Evolutionary conservation across 2,113 vertebrate species (phyloP), one percentile per base, ranked within the genome.

Genomic region (Beaufortia kweichowensis): DNA sequence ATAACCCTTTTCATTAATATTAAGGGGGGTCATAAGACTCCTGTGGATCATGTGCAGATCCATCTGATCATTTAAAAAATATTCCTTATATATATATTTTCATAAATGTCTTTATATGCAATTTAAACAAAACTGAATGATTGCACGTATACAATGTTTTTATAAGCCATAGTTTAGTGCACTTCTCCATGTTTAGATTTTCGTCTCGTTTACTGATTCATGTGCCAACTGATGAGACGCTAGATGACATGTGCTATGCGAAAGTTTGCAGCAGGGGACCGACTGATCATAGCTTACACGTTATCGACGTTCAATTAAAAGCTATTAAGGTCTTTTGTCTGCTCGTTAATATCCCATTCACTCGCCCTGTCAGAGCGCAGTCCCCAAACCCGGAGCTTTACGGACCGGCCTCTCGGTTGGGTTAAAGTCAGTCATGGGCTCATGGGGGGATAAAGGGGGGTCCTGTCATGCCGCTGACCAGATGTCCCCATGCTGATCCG

Each of bases 281-380:
- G 79, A 85, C 79, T 84, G 84, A 87, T 90, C 84, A 84, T 67
- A 78, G 83, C 79, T 59, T 59, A 74, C 71, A 48, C 85, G 90
- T 92, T 90, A 92, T 92, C 90, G 91, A 92, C 89, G 90, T 92
- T 92, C 90, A 92, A 92, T 92, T 92, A 93, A 91, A 92, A 92
- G 81, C 92, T 85, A 92, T 92, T 91, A 91, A 90, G 88, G 88
- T 89, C 90, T 91, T 92, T 91, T 92, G 91, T 92, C 91, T 92
- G 82, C 88, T 91, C 88, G 90, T 89, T 91, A 91, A 91, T 88
- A 90, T 92, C 87, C 88, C 86, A 87, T 90, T 88, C 87, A 88
- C 79, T 78, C 82, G 85, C 78, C 84, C 41, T 90, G 87, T 90
- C 87, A 86, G 85, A 72, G 85, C 85, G 83, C 87, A 88, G 87